A percentile compares a stretch with the other conserved stretches of the same genome.
These are phyloP conservation scores for Smittia sp. DNA, from an alignment of 2,888 invertebrate species.

Conservation along the genomic window DNA sequence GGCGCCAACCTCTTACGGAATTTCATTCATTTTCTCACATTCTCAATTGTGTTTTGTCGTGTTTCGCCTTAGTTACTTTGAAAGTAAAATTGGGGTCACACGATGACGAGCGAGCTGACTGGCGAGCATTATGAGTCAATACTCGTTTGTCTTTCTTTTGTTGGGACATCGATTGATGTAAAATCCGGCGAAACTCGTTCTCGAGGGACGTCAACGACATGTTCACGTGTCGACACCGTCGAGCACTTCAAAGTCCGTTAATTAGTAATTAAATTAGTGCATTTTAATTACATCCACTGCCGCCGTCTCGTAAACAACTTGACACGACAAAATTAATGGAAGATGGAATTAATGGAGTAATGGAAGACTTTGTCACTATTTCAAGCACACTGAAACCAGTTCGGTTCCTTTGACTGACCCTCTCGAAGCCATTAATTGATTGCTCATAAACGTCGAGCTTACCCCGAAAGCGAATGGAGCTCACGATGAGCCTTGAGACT, in stretches of 20 bases:
- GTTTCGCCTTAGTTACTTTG: conserved; percentile 19
- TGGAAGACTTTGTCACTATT: no score
- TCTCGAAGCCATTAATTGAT: background rate
- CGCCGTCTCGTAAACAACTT: background rate
- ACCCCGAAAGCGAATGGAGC: background rate
- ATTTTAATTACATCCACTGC: conserved; percentile 6
- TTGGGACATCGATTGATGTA: background rate
- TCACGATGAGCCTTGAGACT: background rate
- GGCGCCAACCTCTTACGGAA: conserved; percentile 38
- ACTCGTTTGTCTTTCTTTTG: background rate
- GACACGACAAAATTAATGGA: background rate
- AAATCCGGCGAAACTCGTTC: no score
- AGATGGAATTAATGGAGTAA: background rate
- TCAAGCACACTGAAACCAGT: background rate
- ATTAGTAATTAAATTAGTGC: background rate
- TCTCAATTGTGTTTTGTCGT: conserved; percentile 22
- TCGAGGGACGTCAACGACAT: no score
- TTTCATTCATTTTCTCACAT: conserved; percentile 1
- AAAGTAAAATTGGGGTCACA: conserved; percentile 32
- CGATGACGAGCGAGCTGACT: conserved; percentile 9
- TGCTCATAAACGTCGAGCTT: background rate
- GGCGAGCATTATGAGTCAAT: no score
- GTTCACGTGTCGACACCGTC: no score
- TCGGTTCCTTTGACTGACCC: background rate
- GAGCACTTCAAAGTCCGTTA: background rate